Base-by-base conservation (phyloP, 2,888 invertebrate species). In the Perizoma affinitatum region DNA sequence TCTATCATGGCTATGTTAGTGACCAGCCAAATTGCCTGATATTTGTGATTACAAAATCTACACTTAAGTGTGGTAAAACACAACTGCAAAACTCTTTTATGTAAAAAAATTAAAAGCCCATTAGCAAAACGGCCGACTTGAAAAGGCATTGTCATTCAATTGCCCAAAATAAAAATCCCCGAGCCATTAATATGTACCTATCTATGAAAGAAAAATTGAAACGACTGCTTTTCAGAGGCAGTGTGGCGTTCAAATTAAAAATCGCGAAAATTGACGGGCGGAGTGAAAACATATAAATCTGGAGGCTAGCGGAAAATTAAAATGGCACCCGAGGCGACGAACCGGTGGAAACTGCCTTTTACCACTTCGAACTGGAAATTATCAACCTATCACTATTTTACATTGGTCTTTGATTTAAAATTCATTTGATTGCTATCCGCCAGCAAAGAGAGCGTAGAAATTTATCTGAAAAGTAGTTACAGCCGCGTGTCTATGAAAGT, bases 271-370 rank as follows among this genome's bases (percentile, higher is more conserved):
- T 87, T 87, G 88, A 87, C 88, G 83, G 78, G 74, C 80, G 79
- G 75, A 79, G 76, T 80, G 87, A 85, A 89, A 87, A 88, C 87
- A 88, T 86, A 88, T 88, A 88, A 88, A 88, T 89, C 88, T 81
- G 82, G 74, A 78, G 80, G 85, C 88, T 88, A 84, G 90, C 89
- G 90, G 88, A 89, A 90, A 90, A 90, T 90, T 90, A 90, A 90
- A 90, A 88, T 80, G 80, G 79, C 75, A 78, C 87, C 83, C 78
- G 83, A 79, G 84, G 86, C 85, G 80, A 74, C 60, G 62, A 67
- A 63, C 59, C 59, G 52, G 55, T 67, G 72, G 67, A 69, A 63
- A 63, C 67, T 72, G 76, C 71, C 77, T 72, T 72, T 77, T 73
- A 74, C 72, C 74, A 74, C 71, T 72, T 73, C 71, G 70, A 79